These are phyloP conservation scores for Anseranas semipalmata DNA, from an alignment of 2,113 vertebrate genomes.

Conservation along the genomic window DNA sequence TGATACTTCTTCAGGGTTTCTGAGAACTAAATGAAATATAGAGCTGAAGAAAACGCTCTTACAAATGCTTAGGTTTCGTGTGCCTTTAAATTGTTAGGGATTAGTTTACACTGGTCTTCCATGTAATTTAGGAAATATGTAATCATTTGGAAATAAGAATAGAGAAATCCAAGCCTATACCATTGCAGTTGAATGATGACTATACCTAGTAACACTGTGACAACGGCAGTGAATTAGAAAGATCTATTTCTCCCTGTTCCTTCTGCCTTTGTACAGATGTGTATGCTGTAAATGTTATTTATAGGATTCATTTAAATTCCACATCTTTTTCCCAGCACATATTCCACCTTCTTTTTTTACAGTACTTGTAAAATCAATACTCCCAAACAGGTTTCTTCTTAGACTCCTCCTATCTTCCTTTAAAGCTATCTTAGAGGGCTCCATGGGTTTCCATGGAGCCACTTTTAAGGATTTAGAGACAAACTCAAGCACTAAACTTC, in stretches of 20 bases:
- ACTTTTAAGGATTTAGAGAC: slow-evolving; percentile 44
- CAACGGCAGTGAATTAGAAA: slow-evolving; percentile 42
- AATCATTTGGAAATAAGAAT: slow-evolving; percentile 6
- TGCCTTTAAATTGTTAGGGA: not conserved
- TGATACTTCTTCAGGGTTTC: not conserved
- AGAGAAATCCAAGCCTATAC: not conserved
- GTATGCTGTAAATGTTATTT: slow-evolving; percentile 68
- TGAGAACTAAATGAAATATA: not conserved
- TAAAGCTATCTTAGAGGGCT: slow-evolving; percentile 8
- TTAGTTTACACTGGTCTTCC: not conserved
- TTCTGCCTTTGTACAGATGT: slow-evolving; percentile 67
- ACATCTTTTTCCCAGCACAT: slow-evolving; percentile 54
- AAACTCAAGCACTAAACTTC: slow-evolving; percentile 27
- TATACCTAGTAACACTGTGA: not conserved
- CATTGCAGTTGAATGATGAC: not conserved
- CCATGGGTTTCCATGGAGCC: slow-evolving; percentile 47
- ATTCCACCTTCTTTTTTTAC: slow-evolving; percentile 69
- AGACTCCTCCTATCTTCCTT: slow-evolving; percentile 41
- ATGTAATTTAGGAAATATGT: not conserved
- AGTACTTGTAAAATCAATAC: slow-evolving; percentile 70
- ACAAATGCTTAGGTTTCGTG: not conserved
- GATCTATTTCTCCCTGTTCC: slow-evolving; percentile 42
- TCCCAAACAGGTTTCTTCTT: slow-evolving; percentile 55
- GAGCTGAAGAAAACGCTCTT: not conserved
- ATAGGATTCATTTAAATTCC: slow-evolving; percentile 74